Percentiles rank a stretch among this genome's conserved stretches.
Conservation (phyloP, 2,113 vertebrate genomes). For the Genyomyrus donnyi region DNA sequence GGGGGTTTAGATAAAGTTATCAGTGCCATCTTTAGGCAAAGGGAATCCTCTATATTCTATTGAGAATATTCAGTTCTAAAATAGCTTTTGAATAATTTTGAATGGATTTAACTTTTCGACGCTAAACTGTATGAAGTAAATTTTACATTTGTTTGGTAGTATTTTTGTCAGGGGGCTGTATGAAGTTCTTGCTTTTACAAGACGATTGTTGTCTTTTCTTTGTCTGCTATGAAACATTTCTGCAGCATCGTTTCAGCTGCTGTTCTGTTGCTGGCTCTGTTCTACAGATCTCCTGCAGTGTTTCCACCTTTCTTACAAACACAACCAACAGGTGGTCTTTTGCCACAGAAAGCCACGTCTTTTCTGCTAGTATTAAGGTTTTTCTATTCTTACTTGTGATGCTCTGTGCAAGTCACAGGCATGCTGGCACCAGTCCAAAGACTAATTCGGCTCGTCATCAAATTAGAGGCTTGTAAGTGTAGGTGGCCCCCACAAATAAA, state of each 20-base stretch:
- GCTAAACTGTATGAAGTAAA: not conserved
- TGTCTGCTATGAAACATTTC: not conserved
- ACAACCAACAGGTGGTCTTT: conserved; percentile 50
- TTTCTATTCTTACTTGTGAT: not conserved
- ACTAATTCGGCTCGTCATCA: not conserved
- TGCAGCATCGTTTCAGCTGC: not conserved
- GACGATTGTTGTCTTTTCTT: not conserved
- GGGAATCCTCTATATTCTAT: not conserved
- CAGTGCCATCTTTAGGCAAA: not conserved
- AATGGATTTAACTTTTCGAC: not conserved
- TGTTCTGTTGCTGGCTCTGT: conserved; percentile 8
- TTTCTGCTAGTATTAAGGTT: conserved; percentile 77
- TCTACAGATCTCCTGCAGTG: conserved; percentile 66
- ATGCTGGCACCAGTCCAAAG: not conserved
- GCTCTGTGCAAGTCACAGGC: not conserved
- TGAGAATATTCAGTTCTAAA: not conserved
- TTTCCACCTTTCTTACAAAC: conserved; percentile 56
- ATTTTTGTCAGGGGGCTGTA: not conserved
- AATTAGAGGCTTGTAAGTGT: not conserved
- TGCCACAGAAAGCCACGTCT: conserved; percentile 63
- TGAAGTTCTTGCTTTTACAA: not conserved
- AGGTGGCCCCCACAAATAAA: not conserved
- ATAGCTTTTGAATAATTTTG: not conserved
- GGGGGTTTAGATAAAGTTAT: not conserved
- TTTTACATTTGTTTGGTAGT: not conserved